Evolutionary conservation across 1,140 invertebrate species (phyloP), one percentile per base, ranked within the genome.

Genomic region (Brachionus koreanus): DNA sequence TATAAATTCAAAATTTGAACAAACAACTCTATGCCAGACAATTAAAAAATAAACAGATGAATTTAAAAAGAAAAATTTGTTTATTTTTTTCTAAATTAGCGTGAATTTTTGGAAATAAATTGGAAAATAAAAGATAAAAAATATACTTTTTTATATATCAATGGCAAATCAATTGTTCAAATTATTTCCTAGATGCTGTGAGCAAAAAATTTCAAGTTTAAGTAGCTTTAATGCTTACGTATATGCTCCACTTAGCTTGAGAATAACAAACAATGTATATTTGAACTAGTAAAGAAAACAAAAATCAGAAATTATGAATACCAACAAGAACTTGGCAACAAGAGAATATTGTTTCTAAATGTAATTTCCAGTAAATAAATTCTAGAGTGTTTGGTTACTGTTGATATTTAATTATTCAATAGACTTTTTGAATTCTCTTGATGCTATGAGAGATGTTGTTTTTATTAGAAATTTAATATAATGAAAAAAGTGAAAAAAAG

Each of bases 321-420:
- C 69, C 42, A 74, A 74, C 42, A 46, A 43, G 42, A 74, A 46
- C 69, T 74, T 74, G 69, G 69, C 69, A 74, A 74, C 69, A 74
- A 74, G 69, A 25, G 39, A 74, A 74, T 74, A 57, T 57, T 46
- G 46, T 46, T 74, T 74, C 16, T 49, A 43, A 74, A 74, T 74
- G 37, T 74, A 16, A 23, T 69, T 69, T 69, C 35, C 65, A 69
- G 65, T 69, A 69, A 69, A 69, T 69, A 69, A 69, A 69, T 69
- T 69, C 37, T 69, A 16, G 37, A 69, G 65, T 69, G 65, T 69
- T 69, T 69, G 65, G 65, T 69, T 23, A 69, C 65, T 69, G 65
- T 69, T 69, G 65, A 69, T 69, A 69, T 69, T 39, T 69, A 69
- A 39, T 69, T 57, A 37, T 65, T 65, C 25, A 65, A 65, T 37